A percentile compares a stretch with the other conserved stretches of the same genome.
These are phyloP conservation scores for Semotilus atromaculatus DNA, from an alignment of 2,797 vertebrate species.

Conservation along the genomic window DNA sequence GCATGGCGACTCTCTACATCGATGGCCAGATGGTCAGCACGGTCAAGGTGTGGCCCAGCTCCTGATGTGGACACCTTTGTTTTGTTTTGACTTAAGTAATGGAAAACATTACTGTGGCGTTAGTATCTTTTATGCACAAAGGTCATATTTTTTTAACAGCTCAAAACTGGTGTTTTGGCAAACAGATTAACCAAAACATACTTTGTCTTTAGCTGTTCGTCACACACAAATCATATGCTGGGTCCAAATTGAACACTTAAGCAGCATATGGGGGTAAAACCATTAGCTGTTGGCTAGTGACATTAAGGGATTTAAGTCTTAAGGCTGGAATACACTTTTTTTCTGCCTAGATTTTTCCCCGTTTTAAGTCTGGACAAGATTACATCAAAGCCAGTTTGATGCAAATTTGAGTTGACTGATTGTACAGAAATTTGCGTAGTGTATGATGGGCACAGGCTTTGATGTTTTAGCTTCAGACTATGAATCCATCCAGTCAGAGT, in stretches of 20 bases:
- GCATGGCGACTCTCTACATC: conserved; percentile 92
- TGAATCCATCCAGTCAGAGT: not conserved
- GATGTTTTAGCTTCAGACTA: not conserved
- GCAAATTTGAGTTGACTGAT: not conserved
- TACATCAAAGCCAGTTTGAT: not conserved
- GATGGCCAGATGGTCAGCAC: conserved; percentile 93
- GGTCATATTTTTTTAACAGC: not conserved
- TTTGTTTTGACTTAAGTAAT: not conserved
- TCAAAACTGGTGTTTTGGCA: not conserved
- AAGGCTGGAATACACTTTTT: no score
- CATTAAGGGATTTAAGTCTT: not conserved
- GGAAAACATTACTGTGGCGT: not conserved
- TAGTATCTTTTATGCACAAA: not conserved
- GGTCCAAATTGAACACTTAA: not conserved
- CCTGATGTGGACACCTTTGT: conserved; percentile 10
- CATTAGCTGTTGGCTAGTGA: not conserved
- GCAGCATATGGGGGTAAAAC: not conserved
- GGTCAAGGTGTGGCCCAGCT: conserved; percentile 85
- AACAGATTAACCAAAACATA: not conserved
- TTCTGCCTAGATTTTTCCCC: not conserved
- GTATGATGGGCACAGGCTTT: not conserved
- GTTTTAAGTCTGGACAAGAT: not conserved
- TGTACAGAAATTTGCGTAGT: not conserved
- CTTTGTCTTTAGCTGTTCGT: not conserved
- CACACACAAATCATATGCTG: not conserved